Base-by-base conservation (phyloP, 2,113 vertebrate species). In the Phalacrocorax brasilianus region DNA sequence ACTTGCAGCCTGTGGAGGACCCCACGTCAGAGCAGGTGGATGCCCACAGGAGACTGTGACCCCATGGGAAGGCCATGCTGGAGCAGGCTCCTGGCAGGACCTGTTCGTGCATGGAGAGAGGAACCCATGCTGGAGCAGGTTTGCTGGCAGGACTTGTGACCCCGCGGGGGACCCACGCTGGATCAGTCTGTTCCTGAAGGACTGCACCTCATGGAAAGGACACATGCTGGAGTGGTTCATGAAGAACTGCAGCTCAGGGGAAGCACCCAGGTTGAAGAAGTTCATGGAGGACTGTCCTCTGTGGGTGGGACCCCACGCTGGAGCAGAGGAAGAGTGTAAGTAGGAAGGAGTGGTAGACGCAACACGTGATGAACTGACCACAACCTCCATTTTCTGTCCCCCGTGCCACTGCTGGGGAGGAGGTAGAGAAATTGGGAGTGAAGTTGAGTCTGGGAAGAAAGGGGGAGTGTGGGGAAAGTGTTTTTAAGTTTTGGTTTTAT, bases 31-130 rank as follows among this genome's bases (percentile, higher is more conserved):
- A 9, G 32, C 19, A 21, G 32, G 32, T 33, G 5, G 56, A 22
- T 33, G 30, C 19, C 12, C 12, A 7, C 33, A 33, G 56, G 56
- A 33, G 12, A 19, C 20, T 33, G 32, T 58, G 32, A 58, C 32
- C 12, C 32, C 2, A 1, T 58, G 55, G 30, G 19, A 33, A 58
- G 19, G 11, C 32, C 8, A 6, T 0, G 1, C 12, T 58, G 55
- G 32, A 58, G 5, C 55, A 33, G 55, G 32, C 8, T 58, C 8
- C 32, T 58, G 32, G 55, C 55, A 58, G 55, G 19, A 58, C 12
- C 8, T 58, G 19, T 33, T 5, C 8, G 1, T 19, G 18, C 2
- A 2, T 8, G 55, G 52, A 30, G 52, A 55, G 52, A 53, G 6
- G 16, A 55, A 6, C 28, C 53, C 53, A 56, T 2, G 7, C 30